phyloP scores from a whole-genome alignment of 1,140 invertebrate species.

The Psilanteris sp. region DNA sequence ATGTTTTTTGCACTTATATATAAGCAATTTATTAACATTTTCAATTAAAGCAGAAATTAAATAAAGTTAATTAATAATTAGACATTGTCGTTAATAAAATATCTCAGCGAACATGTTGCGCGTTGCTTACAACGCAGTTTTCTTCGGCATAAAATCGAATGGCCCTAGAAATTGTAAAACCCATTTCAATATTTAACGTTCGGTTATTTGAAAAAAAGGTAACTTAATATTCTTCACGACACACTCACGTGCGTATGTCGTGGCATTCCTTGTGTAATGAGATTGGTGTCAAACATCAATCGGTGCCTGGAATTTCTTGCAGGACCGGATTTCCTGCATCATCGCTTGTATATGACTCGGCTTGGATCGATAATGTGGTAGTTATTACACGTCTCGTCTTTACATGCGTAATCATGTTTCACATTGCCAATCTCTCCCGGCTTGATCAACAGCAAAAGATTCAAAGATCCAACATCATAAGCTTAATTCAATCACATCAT shows the following conservation, averaged over 20 bases:
- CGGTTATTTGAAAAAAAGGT: constrained; percentile 18
- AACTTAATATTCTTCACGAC: constrained; percentile 45
- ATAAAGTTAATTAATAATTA: constrained; percentile 31
- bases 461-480: constrained; percentile 39
- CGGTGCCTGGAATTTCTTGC: constrained; percentile 61
- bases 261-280: constrained; percentile 59
- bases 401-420: constrained; percentile 77
- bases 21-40: constrained; percentile 16
- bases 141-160: constrained; percentile 30
- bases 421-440: constrained; percentile 69
- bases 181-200: constrained; percentile 44
- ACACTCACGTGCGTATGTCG: constrained; percentile 33
- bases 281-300: constrained; percentile 63
- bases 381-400: constrained; percentile 78
- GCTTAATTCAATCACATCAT: constrained; percentile 55
- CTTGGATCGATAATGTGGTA: constrained; percentile 74
- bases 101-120: constrained; percentile 1
- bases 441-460: constrained; percentile 42
- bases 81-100: constrained; percentile 26
- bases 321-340: constrained; percentile 69
- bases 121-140: constrained; percentile 2
- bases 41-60: constrained; percentile 15
- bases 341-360: constrained; percentile 56
- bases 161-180: constrained; percentile 31
- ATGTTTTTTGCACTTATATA: background rate